A percentile compares a stretch with the other conserved stretches of the same genome.
Evolutionary conservation across 2,113 vertebrate species (phyloP).

Genomic region (Centropus unirufus): DNA sequence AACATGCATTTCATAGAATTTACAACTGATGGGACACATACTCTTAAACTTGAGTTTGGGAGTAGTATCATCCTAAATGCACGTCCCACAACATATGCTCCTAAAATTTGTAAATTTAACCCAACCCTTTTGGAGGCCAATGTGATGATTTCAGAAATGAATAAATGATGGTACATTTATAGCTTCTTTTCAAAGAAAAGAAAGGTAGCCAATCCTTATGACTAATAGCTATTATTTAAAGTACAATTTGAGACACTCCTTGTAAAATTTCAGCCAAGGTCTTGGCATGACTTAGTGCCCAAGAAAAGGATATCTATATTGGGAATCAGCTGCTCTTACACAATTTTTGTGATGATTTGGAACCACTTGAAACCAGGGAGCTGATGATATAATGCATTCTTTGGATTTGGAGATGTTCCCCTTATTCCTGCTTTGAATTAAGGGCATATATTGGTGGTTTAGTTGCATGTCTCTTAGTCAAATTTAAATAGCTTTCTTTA

Average conservation of each 20-base stretch:
- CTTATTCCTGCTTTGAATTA: constrained; percentile 47
- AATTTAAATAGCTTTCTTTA: constrained; percentile 3
- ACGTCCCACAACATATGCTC: neutral
- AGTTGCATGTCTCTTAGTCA: constrained; percentile 26
- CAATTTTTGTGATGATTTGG: constrained; percentile 60
- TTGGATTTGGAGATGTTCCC: constrained; percentile 50
- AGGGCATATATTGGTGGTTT: constrained; percentile 27
- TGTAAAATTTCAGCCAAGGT: constrained; percentile 54
- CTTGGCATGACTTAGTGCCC: constrained; percentile 48
- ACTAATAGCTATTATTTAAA: constrained; percentile 67
- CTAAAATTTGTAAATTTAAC: constrained; percentile 28
- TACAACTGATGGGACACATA: neutral
- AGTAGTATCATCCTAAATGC: neutral
- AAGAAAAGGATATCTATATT: constrained; percentile 48
- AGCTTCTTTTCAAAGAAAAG: constrained; percentile 61
- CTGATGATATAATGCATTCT: constrained; percentile 35
- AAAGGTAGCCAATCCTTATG: constrained; percentile 69
- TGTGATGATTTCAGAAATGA: constrained; percentile 30
- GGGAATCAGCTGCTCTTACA: constrained; percentile 38
- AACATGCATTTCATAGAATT: neutral
- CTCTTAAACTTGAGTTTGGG: neutral
- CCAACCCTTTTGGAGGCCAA: constrained; percentile 15
- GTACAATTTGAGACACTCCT: constrained; percentile 33
- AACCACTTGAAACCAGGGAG: constrained; percentile 61
- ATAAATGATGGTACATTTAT: constrained; percentile 55